Evolutionary conservation across 2,888 invertebrate genomes (phyloP).

Genomic region (Idaea dimidiata): DNA sequence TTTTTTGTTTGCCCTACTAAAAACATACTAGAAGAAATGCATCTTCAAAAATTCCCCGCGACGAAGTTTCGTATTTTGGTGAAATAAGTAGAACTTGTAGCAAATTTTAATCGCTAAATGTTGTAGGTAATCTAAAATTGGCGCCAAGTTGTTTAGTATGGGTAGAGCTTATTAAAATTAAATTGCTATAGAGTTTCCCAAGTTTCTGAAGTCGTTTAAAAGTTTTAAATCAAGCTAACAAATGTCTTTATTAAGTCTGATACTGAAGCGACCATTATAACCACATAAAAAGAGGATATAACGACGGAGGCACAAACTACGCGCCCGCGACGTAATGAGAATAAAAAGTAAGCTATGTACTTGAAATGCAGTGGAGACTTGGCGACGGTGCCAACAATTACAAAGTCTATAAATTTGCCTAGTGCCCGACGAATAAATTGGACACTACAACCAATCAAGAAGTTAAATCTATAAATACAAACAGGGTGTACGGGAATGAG

Average conservation of each 20-base stretch:
- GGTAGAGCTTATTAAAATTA: no score
- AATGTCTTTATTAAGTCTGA: background rate
- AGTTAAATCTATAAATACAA: background rate
- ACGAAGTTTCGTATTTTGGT: no score
- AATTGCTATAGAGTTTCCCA: background rate
- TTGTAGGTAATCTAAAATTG: no score
- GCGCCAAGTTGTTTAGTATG: no score
- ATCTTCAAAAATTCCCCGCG: no score
- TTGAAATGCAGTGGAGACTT: background rate
- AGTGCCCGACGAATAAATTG: background rate
- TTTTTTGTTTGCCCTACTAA: no score
- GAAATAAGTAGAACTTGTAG: no score
- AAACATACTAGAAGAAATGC: no score
- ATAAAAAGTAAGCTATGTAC: background rate
- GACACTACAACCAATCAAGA: background rate
- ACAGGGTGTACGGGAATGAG: no score
- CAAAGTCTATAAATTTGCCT: background rate
- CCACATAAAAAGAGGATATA: background rate
- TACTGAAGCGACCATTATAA: background rate
- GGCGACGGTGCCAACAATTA: background rate
- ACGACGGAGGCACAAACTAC: background rate
- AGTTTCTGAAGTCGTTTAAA: no score
- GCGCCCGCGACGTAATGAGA: background rate
- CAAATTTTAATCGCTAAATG: no score
- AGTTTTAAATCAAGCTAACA: background rate